Base-by-base conservation (phyloP, 2,113 vertebrate species). In the Dascyllus trimaculatus region DNA sequence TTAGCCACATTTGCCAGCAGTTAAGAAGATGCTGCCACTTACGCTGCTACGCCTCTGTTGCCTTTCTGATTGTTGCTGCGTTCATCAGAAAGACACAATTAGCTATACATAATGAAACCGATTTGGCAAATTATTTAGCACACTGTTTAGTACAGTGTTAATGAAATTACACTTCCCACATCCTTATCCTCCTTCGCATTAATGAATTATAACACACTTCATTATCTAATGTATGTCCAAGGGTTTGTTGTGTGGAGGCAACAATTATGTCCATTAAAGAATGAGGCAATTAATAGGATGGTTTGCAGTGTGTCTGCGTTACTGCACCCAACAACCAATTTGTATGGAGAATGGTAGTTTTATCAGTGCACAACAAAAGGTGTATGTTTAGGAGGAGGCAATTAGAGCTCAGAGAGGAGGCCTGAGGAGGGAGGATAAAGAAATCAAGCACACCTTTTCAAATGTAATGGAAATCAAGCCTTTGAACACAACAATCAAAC, bases 261-360 rank as follows among this genome's bases (percentile, higher is more conserved):
- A 85, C 82, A 84, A 76, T 85, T 84, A 82, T 45, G 54, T 71
- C 76, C 72, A 80, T 85, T 90, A 81, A 66, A 88, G 69, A 76
- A 72, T 29, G 58, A 59, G n/a, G 58, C 67, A 83, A 71, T 86
- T 89, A 89, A 73, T 57, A 21, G 45, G 63, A 82, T 53, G 21
- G 40, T 68, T 83, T 56, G 54, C 56, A 85, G 43, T n/a, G 72
- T 3, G 52, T 75, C 65, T 71, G 46, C 35, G 58, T 80, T 71
- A 21, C 52, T 18, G 77, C 65, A 65, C 52, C 59, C 9, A 15
- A 86, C 73, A 69, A 74, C 10, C 64, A 68, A 70, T 87, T 86
- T 79, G 70, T 82, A 53, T 54, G 24, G 52, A 63, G 57, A 49
- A 71, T 11, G n/a, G 29, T 84, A 52, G 61, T 64, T 86, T 77